Percentiles rank a stretch among this genome's conserved stretches.
phyloP scores from a whole-genome alignment of 2,797 vertebrate species.

The Chelmon rostratus region DNA sequence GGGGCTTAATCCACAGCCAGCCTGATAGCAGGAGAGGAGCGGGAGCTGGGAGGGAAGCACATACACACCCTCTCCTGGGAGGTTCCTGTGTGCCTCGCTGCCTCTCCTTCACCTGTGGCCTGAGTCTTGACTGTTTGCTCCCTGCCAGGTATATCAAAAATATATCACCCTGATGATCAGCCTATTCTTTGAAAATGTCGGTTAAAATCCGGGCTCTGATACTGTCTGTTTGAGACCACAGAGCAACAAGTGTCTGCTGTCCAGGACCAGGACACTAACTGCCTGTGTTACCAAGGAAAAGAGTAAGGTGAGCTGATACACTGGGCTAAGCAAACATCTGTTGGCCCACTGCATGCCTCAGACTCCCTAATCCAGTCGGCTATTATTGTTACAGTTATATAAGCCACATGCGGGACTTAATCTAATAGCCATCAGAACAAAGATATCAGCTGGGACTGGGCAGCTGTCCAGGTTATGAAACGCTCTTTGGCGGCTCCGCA shows the following conservation, averaged over 20 bases:
- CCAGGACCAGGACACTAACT: conserved; percentile 37
- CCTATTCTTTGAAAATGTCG: conserved; percentile 10
- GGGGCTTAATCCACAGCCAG: conserved; percentile 70
- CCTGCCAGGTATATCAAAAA: background rate
- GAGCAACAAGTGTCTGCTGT: conserved; percentile 17
- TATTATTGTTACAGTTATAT: conserved; percentile 75
- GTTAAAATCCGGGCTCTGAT: background rate
- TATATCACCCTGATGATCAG: background rate
- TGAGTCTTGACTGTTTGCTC: background rate
- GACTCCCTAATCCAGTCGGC: conserved; percentile 71
- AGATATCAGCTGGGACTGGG: conserved; percentile 44
- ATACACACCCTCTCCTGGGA: conserved; percentile 13
- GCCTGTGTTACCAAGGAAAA: conserved; percentile 65
- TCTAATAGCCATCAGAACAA: conserved; percentile 55
- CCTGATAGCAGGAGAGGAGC: conserved; percentile 36
- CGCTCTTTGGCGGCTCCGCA: conserved; percentile 7
- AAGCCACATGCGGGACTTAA: conserved; percentile 67
- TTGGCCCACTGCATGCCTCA: conserved; percentile 60
- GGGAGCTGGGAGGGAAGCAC: conserved; percentile 1
- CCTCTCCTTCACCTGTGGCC: background rate
- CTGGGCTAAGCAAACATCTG: conserved; percentile 78
- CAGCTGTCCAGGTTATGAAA: conserved; percentile 49
- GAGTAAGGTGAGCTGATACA: conserved; percentile 51
- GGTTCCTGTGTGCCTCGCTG: background rate
- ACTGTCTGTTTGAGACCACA: conserved; percentile 3